Evolutionary conservation across 2,888 invertebrate genomes (phyloP), one percentile per base, ranked within the genome.

Genomic region (Leucoma salicis): DNA sequence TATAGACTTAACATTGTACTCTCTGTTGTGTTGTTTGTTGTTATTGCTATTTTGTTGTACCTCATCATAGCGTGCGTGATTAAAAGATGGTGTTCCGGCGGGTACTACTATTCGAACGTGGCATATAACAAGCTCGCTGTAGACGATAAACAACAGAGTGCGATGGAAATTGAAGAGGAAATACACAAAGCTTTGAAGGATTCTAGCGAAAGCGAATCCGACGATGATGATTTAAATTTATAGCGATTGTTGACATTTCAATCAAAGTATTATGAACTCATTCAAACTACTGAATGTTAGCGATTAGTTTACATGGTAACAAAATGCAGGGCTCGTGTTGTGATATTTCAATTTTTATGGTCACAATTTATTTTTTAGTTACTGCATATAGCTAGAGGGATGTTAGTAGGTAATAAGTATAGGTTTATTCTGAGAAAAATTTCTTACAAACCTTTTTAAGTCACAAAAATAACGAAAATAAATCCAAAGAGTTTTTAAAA

Each of bases 191-290:
- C 87, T 50, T 66, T 88, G 46, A 75, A 78, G 39, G 80, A 78
- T 58, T 74, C 70, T 16, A 88, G 82, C 49, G 86, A 83, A 7
- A 83, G 77, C 51, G 88, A 88, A 33, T 81, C 84, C 3, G 89
- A 88, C 7, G 85, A 86, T 28, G 85, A 86, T 28, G 84, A 88
- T 45, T 70, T 83, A 44, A 59, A 79, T 57, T 81, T 85, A 83
- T 87, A 88, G 80, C 78, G 57, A 25, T 51, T 77, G 50, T 42
- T 70, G 39, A 54, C 60, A 55, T 81, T 81, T 67, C 66, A 61
- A 53, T 46, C 58, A 8, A 63, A 76, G 64, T 81, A 76, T 68
- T 80, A 82, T 50, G 64, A 76, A 68, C 64, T 77, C 38, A 62
- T 69, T 44, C 21, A 62, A 77, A 58, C 63, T 70, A 70, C 46